Evolutionary conservation across 2,113 vertebrate genomes (phyloP).

Genomic region (Ceyx cyanopectus): DNA sequence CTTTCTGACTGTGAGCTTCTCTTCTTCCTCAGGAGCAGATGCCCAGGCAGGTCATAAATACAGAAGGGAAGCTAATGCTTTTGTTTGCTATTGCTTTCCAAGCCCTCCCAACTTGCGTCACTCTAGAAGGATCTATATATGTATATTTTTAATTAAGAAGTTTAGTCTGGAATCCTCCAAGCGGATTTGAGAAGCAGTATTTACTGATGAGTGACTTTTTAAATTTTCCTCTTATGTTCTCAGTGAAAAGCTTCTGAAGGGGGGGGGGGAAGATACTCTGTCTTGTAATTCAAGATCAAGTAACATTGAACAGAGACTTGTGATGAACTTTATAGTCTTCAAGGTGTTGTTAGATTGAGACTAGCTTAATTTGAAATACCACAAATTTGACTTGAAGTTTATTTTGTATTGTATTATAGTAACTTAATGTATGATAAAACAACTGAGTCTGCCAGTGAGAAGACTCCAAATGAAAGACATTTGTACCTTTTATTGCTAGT

Average conservation of each 20-base stretch:
- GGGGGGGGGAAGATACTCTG: background rate
- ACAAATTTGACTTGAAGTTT: background rate
- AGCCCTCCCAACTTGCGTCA: background rate
- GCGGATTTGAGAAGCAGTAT: background rate
- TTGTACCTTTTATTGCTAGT: background rate
- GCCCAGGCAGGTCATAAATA: background rate
- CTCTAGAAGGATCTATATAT: background rate
- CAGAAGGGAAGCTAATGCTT: background rate
- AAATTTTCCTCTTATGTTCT: background rate
- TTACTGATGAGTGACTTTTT: background rate
- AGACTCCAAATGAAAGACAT: background rate
- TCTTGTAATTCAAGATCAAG: background rate
- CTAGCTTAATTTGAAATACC: background rate
- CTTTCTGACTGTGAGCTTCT: background rate
- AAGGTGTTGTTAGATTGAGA: background rate
- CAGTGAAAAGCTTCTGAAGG: background rate
- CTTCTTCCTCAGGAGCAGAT: background rate
- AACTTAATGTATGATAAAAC: background rate
- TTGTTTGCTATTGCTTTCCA: background rate
- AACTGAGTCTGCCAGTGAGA: background rate
- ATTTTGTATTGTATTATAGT: background rate
- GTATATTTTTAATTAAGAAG: conserved; percentile 33
- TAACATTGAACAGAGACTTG: background rate
- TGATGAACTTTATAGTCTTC: background rate
- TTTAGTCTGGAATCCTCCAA: conserved; percentile 40